A percentile compares a stretch with the other conserved stretches of the same genome.
Evolutionary conservation across 2,113 vertebrate genomes (phyloP).

Genomic region (Chaetorhynchus papuensis): DNA sequence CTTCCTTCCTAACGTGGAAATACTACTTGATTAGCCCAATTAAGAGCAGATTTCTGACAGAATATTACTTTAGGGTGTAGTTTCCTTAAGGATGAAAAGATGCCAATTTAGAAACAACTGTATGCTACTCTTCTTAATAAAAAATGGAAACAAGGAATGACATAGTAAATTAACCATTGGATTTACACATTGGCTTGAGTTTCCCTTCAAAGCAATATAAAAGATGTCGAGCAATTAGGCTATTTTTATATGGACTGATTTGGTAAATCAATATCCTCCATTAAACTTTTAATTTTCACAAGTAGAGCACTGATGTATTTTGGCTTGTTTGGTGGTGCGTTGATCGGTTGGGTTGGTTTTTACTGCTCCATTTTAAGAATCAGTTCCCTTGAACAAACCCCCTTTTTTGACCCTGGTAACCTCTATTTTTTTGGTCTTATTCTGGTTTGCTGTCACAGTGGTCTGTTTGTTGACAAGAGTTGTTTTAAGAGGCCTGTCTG

Average conservation of each 20-base stretch:
- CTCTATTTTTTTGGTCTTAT: neutral
- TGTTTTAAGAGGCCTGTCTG: neutral
- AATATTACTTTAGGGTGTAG: constrained; percentile 51
- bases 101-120: constrained; percentile 51
- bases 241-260: constrained; percentile 17
- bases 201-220: constrained; percentile 45
- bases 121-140: constrained; percentile 54
- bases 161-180: constrained; percentile 46
- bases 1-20: constrained; percentile 56
- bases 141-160: constrained; percentile 47
- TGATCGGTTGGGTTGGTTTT: neutral
- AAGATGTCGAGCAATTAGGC: constrained; percentile 28
- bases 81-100: constrained; percentile 51
- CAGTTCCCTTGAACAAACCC: neutral
- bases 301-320: neutral
- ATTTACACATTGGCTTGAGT: neutral
- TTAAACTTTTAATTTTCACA: constrained; percentile 24
- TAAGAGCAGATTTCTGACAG: constrained; percentile 51
- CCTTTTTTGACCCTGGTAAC: neutral
- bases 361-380: neutral
- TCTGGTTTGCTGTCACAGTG: neutral
- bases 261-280: constrained; percentile 25
- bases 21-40: constrained; percentile 56
- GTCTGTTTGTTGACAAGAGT: neutral
- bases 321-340: neutral